phyloP scores from a whole-genome alignment of 2,113 vertebrate species.

The Mustela nigripes region DNA sequence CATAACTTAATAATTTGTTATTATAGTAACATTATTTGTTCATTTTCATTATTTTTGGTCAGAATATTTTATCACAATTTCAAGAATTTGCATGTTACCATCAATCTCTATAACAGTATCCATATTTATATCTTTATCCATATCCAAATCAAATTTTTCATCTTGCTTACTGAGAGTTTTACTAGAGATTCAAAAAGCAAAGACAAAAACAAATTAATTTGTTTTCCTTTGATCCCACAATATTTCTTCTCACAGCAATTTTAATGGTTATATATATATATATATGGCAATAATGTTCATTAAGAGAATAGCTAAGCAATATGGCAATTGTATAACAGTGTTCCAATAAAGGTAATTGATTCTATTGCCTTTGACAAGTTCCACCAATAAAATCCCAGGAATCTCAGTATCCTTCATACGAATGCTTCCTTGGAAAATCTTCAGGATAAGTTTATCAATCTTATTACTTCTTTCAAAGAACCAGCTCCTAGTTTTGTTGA shows the following conservation, averaged over 20 bases:
- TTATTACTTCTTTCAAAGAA: too few species aligned
- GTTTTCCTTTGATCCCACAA: not conserved
- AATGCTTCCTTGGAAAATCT: not conserved
- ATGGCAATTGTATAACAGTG: not conserved
- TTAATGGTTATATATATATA: not conserved
- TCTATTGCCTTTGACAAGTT: not conserved
- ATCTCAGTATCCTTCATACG: not conserved
- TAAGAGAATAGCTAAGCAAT: not conserved
- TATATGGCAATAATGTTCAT: not conserved
- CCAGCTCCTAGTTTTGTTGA: too few species aligned
- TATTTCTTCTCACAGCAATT: not conserved
- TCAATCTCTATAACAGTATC: not conserved
- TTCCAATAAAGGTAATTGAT: not conserved
- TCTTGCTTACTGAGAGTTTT: conserved; percentile 1
- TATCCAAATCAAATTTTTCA: not conserved
- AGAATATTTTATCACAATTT: conserved; percentile 10
- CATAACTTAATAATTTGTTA: not conserved
- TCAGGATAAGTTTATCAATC: not conserved
- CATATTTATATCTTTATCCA: not conserved
- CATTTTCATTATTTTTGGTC: not conserved
- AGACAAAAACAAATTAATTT: not conserved
- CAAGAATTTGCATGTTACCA: not conserved
- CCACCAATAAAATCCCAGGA: not conserved
- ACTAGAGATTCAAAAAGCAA: not conserved
- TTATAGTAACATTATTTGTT: not conserved